Percentiles rank a stretch among this genome's conserved stretches.
Evolutionary conservation across 1,140 invertebrate species (phyloP).

Genomic region (Thaumatotibia leucotreta): DNA sequence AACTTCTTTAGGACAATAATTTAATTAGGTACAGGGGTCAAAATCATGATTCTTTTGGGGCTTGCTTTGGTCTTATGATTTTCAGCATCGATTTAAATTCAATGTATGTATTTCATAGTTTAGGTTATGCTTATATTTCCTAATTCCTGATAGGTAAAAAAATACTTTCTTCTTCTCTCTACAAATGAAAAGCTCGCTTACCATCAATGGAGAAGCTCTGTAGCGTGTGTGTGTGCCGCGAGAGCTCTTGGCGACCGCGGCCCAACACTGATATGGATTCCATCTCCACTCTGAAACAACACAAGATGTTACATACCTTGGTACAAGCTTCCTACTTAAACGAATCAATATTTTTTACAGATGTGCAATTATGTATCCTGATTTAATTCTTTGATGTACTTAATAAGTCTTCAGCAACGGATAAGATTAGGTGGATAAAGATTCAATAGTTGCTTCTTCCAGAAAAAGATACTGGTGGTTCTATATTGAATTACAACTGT

Average conservation of each 20-base stretch:
- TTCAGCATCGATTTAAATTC: no score
- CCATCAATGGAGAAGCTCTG: conserved; percentile 69
- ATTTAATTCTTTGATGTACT: no score
- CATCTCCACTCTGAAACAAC: conserved; percentile 80
- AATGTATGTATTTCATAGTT: background rate
- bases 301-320: background rate
- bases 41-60: background rate
- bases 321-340: background rate
- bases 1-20: background rate
- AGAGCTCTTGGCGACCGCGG: conserved; percentile 51
- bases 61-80: background rate
- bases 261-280: conserved; percentile 82
- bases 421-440: no score
- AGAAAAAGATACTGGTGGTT: no score
- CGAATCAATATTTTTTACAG: no score
- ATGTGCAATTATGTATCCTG: no score
- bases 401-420: no score
- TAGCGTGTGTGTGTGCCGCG: conserved; percentile 49
- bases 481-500: no score
- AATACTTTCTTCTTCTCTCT: background rate
- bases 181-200: conserved; percentile 25
- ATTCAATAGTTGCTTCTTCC: no score
- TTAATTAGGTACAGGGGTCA: background rate
- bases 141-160: background rate
- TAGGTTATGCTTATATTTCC: no score